Evolutionary conservation across 2,797 vertebrate species (phyloP), one percentile per base, ranked within the genome.

Genomic region (Threskiornis aethiopicus): DNA sequence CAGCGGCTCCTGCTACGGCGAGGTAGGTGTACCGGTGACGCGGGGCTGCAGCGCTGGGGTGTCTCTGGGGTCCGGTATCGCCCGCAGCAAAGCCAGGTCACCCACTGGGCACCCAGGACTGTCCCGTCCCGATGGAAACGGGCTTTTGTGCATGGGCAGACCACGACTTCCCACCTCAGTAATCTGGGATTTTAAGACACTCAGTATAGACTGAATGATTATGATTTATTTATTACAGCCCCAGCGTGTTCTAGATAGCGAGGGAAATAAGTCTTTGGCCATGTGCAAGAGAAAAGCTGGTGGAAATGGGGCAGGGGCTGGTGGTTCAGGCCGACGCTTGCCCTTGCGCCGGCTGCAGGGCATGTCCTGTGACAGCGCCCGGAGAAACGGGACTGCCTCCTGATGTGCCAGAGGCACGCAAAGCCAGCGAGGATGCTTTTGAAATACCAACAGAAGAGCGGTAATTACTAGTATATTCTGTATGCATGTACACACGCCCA

Each of bases 11-110:
- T n/a, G 55, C 55, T 10, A 6, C 9, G 9, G 21, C 33, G 7
- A n/a, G n/a, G 57, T 14, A 28, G 37, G 6, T 1, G 3, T 44
- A 31, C 7, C 0, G 11, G 44, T 5, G 29, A 39, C 2, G 1
- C 2, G 2, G 52, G 31, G 37, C 24, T 59, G 72, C 46, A 44
- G 55, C 8, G 11, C 54, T 28, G 47, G 47, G 19, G n/a, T 5
- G 5, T n/a, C 57, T 59, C n/a, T 59, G 57, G n/a, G 22, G 57
- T n/a, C 39, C 5, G 1, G 28, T 3, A 10, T n/a, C 9, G 3
- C 57, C 35, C 1, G 0, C 31, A 14, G 73, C 41, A 47, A 54
- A 41, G 49, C 35, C 57, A 41, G 41, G n/a, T 22, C 57, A 10
- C 6, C 9, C 9, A 1, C 24, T 16, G 39, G 46, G 18, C 18